These are phyloP conservation scores for Brevimyrus niger DNA, from an alignment of 2,113 vertebrate genomes.

Conservation along the genomic window DNA sequence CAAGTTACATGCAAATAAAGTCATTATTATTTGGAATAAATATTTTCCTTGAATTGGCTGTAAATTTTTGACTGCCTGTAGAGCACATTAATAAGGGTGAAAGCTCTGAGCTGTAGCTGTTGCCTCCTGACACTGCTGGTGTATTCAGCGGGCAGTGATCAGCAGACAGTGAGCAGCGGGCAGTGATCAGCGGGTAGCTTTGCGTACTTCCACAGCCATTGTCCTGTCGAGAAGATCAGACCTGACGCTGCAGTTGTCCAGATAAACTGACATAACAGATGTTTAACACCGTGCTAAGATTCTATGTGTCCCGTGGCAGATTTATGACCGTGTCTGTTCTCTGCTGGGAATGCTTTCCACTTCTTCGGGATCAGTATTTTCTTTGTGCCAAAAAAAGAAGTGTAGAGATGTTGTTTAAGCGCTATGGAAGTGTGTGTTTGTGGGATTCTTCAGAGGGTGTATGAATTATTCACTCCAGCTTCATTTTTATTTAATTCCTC, in stretches of 20 bases:
- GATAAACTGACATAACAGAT: not conserved
- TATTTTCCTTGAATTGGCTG: not conserved
- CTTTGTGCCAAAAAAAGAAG: not conserved
- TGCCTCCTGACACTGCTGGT: not conserved
- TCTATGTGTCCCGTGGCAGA: not conserved
- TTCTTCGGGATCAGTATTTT: not conserved
- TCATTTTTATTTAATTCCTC: not conserved
- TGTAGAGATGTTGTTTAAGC: not conserved
- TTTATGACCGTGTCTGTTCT: not conserved
- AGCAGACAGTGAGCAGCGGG: not conserved
- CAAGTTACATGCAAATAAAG: not conserved
- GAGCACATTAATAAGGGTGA: not conserved
- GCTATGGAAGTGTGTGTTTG: not conserved
- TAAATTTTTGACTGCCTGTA: not conserved
- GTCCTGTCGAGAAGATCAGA: not conserved
- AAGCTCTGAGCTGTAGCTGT: not conserved
- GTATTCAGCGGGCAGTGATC: not conserved
- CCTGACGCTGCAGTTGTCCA: not conserved
- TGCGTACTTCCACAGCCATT: not conserved
- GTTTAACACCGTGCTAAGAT: not conserved
- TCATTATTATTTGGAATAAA: not conserved
- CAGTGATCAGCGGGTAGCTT: not conserved
- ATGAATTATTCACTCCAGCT: not conserved
- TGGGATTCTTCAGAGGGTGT: not conserved
- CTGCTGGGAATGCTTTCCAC: not conserved